Evolutionary conservation across 1,140 invertebrate genomes (phyloP), one percentile per base, ranked within the genome.

Genomic region (Formica exsecta): DNA sequence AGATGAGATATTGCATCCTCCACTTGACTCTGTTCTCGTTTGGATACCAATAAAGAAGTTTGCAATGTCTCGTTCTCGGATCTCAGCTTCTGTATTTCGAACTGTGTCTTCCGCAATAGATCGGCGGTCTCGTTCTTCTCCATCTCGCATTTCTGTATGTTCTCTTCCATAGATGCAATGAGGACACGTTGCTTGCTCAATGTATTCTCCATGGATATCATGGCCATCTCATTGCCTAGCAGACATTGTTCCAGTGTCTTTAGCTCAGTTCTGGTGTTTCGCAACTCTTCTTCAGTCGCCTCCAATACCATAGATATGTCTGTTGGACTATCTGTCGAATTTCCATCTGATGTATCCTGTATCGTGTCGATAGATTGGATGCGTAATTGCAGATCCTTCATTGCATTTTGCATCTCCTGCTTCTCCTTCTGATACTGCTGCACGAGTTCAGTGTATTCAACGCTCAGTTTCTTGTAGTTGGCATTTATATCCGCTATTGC

Each of bases 11-110:
- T 93, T 1, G 92, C 92, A 19, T 89, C 87, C 77, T 93, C 92
- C 73, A 94, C 92, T 75, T 94, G 92, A 29, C 77, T 77, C 32
- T 93, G 92, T 85, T 94, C 93, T n/a, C 89, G 91, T 70, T 89
- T 93, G 7, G 92, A 92, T 44, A 86, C 86, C 7, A 92, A 41
- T 16, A 94, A 71, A 44, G 89, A 76, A 4, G 90, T 77, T 36
- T 93, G 71, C 32, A 93, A 62, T 29, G 84, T 83, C 25, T 93
- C 91, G 22, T 92, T 93, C 41, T 94, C 92, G 19, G 85, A 90
- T 38, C 75, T 91, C 13, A 92, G 61, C 7, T 92, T 92, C 22
- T 92, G 48, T 7, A 91, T 57, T 36, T 93, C 79, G 1, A 90
- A 59, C 16, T 85, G 65, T 4, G 87, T 71, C 19, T 88, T 84